Conservation (phyloP, 2,797 vertebrate species). For the Masticophis lateralis region DNA sequence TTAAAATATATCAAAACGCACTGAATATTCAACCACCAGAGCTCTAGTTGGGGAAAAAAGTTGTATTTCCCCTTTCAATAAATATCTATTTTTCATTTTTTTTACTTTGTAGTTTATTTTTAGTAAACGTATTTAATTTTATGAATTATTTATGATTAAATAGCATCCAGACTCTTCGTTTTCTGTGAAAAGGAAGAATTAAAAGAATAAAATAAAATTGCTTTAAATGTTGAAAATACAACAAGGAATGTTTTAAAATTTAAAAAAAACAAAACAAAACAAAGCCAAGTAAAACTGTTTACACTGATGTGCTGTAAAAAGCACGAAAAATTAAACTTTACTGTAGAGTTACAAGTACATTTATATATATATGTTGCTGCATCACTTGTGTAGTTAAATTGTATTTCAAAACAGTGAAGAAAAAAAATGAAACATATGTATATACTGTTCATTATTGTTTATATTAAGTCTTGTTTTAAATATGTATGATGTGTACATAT, state of each 20-base stretch:
- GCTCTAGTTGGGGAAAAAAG: constrained; percentile 87
- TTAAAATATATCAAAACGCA: constrained; percentile 87
- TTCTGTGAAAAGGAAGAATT: constrained; percentile 99
- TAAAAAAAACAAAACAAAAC: constrained; percentile 76
- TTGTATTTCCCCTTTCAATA: constrained; percentile 98
- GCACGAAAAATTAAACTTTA: constrained; percentile 88
- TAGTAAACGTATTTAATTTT: constrained; percentile 99
- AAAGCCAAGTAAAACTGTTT: constrained; percentile 99
- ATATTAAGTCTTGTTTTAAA: constrained; percentile 99
- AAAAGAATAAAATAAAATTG: constrained; percentile 79
- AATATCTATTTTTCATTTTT: constrained; percentile 85
- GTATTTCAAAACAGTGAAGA: constrained; percentile 87
- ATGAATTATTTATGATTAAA: constrained; percentile 96
- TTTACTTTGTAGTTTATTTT: constrained; percentile 99
- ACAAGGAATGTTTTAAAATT: constrained; percentile 98
- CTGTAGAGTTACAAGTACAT: constrained; percentile 87
- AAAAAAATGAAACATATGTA: constrained; percentile 86
- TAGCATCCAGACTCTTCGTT: constrained; percentile 98
- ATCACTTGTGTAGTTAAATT: constrained; percentile 86
- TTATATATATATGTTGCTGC: constrained; percentile 87
- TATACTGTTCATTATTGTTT: constrained; percentile 99
- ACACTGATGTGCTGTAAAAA: constrained; percentile 91
- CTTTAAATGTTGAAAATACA: constrained; percentile 94
- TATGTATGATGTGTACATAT: constrained; percentile 99
- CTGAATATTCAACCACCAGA: constrained; percentile 95